phyloP scores from a whole-genome alignment of 2,113 vertebrate species.

The Macaca mulatta region DNA sequence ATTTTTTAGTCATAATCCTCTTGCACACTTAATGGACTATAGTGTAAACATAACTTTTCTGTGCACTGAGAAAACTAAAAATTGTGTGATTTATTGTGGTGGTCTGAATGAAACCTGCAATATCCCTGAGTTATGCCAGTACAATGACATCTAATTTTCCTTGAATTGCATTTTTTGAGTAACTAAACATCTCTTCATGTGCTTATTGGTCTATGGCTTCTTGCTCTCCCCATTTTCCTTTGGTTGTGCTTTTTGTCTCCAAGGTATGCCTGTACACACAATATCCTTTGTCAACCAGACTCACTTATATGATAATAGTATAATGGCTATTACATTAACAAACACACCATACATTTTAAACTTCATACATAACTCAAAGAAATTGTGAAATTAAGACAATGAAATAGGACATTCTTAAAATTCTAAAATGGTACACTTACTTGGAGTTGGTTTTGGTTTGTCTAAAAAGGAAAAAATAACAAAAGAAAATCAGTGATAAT shows the following conservation, averaged over 20 bases:
- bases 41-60: background rate
- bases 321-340: background rate
- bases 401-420: background rate
- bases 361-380: background rate
- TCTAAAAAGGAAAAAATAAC: constrained; percentile 52
- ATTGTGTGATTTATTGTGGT: background rate
- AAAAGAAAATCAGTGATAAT: constrained; percentile 7
- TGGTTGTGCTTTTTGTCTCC: background rate
- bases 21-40: background rate
- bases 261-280: background rate
- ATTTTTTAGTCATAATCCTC: background rate
- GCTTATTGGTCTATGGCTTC: background rate
- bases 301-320: background rate
- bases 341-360: background rate
- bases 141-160: background rate
- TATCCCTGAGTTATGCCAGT: background rate
- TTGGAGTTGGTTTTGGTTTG: constrained; percentile 77
- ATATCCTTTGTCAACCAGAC: background rate
- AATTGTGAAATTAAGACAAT: background rate
- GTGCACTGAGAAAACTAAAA: background rate
- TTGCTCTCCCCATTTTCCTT: background rate
- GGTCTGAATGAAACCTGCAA: background rate
- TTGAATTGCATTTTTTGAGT: background rate
- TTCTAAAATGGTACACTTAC: constrained; percentile 68
- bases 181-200: background rate